Evolutionary conservation across 2,888 invertebrate genomes (phyloP).

Genomic region (Heteromyza rotundicornis): DNA sequence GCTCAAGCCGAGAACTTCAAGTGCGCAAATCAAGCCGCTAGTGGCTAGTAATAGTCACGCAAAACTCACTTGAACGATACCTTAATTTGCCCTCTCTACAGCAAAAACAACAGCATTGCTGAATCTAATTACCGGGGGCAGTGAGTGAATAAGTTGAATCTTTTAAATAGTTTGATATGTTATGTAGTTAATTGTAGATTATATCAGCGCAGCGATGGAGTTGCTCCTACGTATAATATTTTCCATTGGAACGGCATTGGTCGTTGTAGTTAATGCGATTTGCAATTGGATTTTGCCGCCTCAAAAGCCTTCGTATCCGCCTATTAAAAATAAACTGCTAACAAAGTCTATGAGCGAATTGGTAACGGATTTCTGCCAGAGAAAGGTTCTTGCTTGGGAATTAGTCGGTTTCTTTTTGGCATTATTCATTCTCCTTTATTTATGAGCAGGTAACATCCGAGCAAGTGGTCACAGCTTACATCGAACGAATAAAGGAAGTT

Average conservation of each 20-base stretch:
- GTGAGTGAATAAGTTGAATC: no score
- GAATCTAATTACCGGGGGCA: no score
- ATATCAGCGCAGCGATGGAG: slow-evolving; percentile 44
- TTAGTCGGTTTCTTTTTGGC: background rate
- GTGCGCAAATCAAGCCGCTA: no score
- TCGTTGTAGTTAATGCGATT: slow-evolving; percentile 37
- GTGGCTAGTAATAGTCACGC: no score
- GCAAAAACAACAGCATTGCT: no score
- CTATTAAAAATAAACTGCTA: slow-evolving; percentile 42
- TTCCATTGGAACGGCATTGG: slow-evolving; percentile 36
- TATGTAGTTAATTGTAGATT: no score
- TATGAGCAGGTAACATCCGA: slow-evolving; percentile 67
- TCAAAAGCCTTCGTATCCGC: slow-evolving; percentile 39
- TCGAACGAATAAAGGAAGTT: slow-evolving; percentile 71
- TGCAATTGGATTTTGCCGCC: slow-evolving; percentile 34
- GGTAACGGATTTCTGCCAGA: slow-evolving; percentile 40
- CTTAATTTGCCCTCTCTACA: no score
- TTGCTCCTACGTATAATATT: slow-evolving; percentile 40
- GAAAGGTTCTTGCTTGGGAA: slow-evolving; percentile 36
- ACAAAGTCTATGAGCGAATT: slow-evolving; percentile 45
- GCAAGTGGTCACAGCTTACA: slow-evolving; percentile 68
- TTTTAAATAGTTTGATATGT: no score
- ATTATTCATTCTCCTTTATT: background rate
- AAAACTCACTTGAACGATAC: no score
- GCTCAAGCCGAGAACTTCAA: no score